phyloP scores from a whole-genome alignment of 2,797 vertebrate genomes.

The Ciconia nigra region DNA sequence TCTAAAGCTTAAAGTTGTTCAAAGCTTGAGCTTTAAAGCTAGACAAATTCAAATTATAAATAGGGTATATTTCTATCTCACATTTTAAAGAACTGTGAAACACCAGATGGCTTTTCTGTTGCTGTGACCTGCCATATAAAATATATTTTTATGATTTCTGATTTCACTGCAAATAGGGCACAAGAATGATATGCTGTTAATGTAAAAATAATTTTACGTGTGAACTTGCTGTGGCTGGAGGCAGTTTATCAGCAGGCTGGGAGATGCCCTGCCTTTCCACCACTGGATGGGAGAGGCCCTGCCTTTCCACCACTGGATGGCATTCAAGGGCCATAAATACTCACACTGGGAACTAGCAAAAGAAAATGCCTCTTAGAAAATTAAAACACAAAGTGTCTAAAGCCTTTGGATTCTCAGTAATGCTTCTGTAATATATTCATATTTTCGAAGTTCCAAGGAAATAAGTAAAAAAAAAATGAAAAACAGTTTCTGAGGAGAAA shows the following conservation, averaged over 20 bases:
- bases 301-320: constrained; percentile 65
- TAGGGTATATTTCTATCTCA: neutral
- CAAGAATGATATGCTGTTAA: neutral
- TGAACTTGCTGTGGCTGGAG: neutral
- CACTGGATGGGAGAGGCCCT: constrained; percentile 61
- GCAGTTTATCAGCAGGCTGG: neutral
- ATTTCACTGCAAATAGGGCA: neutral
- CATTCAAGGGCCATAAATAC: constrained; percentile 43
- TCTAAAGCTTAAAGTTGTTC: neutral
- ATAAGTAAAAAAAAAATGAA: constrained; percentile 25
- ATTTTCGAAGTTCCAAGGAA: constrained; percentile 1
- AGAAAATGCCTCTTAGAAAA: neutral
- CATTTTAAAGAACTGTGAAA: neutral
- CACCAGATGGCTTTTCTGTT: neutral
- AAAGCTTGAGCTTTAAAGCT: neutral
- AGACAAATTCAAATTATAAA: constrained; percentile 10
- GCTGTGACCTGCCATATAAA: neutral
- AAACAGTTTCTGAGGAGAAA: constrained; percentile 12
- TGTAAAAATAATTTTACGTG: neutral
- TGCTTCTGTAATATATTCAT: neutral
- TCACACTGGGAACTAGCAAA: neutral
- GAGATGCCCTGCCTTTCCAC: neutral
- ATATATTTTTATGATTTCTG: neutral
- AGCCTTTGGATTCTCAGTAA: neutral
- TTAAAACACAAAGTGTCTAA: neutral